A percentile compares a stretch with the other conserved stretches of the same genome.
Conservation (phyloP, 2,113 vertebrate species). For the Falcunculus frontatus region DNA sequence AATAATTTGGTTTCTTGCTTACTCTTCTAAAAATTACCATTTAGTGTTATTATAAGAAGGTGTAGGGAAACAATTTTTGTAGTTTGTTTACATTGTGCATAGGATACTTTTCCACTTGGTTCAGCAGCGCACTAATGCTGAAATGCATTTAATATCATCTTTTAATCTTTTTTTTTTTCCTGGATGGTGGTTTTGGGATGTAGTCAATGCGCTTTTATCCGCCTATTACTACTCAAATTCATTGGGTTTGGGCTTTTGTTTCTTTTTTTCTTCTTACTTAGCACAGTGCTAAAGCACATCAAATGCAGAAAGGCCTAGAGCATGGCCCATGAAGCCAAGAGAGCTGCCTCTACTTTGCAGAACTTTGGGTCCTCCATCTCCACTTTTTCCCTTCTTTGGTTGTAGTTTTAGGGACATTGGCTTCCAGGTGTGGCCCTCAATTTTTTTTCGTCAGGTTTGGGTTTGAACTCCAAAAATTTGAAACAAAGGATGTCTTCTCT, state of each 20-base stretch:
- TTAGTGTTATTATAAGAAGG: not conserved
- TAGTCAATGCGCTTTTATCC: not conserved
- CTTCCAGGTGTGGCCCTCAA: not conserved
- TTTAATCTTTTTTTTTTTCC: not conserved
- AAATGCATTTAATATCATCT: not conserved
- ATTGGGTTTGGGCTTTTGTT: rapidly evolving
- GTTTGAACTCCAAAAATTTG: not conserved
- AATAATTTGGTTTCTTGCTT: not conserved
- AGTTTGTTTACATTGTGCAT: not conserved
- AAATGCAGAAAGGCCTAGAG: not conserved
- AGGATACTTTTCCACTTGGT: not conserved
- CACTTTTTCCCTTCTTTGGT: not conserved
- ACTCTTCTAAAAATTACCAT: not conserved
- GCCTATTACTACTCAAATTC: not conserved
- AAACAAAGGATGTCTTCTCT: not conserved
- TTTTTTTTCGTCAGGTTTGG: not conserved
- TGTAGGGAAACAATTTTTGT: not conserved
- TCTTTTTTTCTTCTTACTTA: not conserved
- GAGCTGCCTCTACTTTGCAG: not conserved
- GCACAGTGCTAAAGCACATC: not conserved
- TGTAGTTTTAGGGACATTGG: not conserved
- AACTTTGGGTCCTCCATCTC: not conserved
- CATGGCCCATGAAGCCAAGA: not conserved
- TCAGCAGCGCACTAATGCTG: not conserved
- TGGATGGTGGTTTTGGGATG: not conserved